Base-by-base conservation (phyloP, 2,113 vertebrate genomes). In the Trachemys scripta region DNA sequence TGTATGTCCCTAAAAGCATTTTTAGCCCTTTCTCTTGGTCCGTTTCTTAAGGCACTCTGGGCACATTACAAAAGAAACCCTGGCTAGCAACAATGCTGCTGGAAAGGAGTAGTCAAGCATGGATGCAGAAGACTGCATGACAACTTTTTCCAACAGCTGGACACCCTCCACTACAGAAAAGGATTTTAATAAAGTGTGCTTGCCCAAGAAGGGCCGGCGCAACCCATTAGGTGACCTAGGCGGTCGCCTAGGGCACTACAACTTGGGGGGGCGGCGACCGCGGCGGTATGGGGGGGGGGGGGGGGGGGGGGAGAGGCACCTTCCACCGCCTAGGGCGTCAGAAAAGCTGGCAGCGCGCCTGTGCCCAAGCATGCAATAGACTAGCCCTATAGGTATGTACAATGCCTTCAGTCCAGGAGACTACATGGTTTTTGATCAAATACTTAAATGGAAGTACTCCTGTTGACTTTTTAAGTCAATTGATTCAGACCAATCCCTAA, bases 81-180 rank as follows among this genome's bases (percentile, higher is more conserved):
- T 69, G 65, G 17, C 65, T 69, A 8, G 65, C 31, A 38, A 38
- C 17, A 72, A 16, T 35, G 9, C n/a, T 72, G n/a, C 4, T 72
- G 8, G n/a, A 4, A 29, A 78, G 59, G 72, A 75, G 19, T 0
- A 25, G 3, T 20, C 31, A 54, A 8, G 14, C 2, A 5, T 38
- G 65, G 69, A 10, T 1, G 0, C 9, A 27, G 22, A 45, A 25
- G 10, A 27, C 11, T 45, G 42, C 20, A 47, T 47, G 12, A 47
- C 75, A 38, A 31, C 59, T 62, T 69, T 19, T 69, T 20, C 65
- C 65, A 69, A 19, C 3, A 69, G 65, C 35, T 69, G 35, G 65
- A 69, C 35, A 38, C 75, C 42, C 75, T 47, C 24, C 42, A 27
- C 38, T 76, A 76, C 24, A 47, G 20, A 45, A 45, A 47, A 11